These are phyloP conservation scores for Stercorarius parasiticus DNA, from an alignment of 2,113 vertebrate genomes.

Conservation along the genomic window DNA sequence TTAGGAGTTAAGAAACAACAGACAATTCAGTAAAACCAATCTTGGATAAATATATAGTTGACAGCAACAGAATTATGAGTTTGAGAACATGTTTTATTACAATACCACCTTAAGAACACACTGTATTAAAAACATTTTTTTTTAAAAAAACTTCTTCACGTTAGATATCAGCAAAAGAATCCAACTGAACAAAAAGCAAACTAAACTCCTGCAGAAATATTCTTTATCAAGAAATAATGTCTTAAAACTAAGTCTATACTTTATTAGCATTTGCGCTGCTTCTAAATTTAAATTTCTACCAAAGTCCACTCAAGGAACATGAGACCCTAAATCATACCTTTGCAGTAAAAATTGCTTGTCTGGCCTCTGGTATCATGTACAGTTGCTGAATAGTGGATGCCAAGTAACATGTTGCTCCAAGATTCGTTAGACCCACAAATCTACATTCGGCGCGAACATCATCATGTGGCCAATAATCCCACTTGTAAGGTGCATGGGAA, in stretches of 20 bases:
- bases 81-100: background rate
- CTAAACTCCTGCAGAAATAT: background rate
- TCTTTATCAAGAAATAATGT: background rate
- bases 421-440: slow-evolving; percentile 96
- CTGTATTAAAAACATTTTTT: background rate
- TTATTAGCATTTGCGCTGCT: background rate
- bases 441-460: slow-evolving; percentile 96
- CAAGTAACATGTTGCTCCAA: slow-evolving; percentile 97
- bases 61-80: background rate
- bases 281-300: background rate
- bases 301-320: background rate
- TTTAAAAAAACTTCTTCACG: background rate
- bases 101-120: background rate
- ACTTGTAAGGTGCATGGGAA: slow-evolving; percentile 98
- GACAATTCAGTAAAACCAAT: background rate
- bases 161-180: background rate
- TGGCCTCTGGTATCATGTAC: slow-evolving; percentile 98
- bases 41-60: background rate
- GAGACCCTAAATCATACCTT: slow-evolving; percentile 77
- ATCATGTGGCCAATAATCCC: slow-evolving; percentile 99
- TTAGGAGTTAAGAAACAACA: background rate
- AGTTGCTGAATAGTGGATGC: slow-evolving; percentile 98
- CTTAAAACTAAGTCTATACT: background rate
- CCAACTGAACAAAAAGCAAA: background rate
- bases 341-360: slow-evolving; percentile 96